These are phyloP conservation scores for Himantopus leucocephalus DNA, from an alignment of 2,113 vertebrate genomes.

Conservation along the genomic window DNA sequence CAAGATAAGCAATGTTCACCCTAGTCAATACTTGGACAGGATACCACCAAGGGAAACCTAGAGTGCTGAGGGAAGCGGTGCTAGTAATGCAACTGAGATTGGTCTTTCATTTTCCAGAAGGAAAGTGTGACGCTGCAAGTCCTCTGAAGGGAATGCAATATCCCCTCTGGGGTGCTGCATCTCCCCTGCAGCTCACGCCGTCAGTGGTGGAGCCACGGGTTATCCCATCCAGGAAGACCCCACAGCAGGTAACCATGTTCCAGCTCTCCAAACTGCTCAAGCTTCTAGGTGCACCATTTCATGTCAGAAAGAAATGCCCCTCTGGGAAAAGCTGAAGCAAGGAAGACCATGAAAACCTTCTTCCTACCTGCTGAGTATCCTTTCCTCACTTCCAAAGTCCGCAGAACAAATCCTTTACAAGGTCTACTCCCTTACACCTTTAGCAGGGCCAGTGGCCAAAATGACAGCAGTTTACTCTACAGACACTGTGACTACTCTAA, in stretches of 20 bases:
- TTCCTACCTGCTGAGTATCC: not conserved
- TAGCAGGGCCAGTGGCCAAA: not conserved
- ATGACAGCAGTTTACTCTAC: not conserved
- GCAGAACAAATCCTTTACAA: not conserved
- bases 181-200: not conserved
- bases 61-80: not conserved
- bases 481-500: not conserved
- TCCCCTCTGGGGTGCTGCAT: not conserved
- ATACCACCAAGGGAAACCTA: not conserved
- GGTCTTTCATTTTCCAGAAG: not conserved
- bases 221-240: not conserved
- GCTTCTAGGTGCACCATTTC: not conserved
- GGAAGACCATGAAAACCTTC: not conserved
- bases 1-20: not conserved
- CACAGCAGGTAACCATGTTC: fast-evolving
- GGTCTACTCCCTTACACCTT: not conserved
- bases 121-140: not conserved
- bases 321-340: not conserved
- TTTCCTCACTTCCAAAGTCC: not conserved
- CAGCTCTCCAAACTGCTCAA: not conserved
- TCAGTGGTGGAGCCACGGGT: not conserved
- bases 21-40: not conserved
- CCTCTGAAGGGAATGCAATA: not conserved
- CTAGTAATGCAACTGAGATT: not conserved
- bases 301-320: not conserved